Evolutionary conservation across 2,888 invertebrate species (phyloP).

Genomic region (Perithous albicinctus): DNA sequence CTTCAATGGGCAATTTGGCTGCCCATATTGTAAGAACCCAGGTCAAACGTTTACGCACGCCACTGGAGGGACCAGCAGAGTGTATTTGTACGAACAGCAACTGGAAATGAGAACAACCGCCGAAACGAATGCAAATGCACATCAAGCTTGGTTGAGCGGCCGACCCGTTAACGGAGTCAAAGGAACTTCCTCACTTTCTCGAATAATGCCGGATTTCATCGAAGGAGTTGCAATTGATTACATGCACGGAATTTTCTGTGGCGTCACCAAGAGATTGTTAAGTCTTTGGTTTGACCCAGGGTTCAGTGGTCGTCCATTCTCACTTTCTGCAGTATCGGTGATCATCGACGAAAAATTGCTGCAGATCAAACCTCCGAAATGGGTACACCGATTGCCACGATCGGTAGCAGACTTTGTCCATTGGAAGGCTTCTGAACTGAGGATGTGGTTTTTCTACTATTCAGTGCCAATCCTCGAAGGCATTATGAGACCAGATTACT

Average conservation of each 20-base stretch:
- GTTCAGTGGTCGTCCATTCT: constrained; percentile 37
- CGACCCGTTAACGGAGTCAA: constrained; percentile 52
- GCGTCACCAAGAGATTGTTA: constrained; percentile 49
- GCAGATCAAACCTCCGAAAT: constrained; percentile 59
- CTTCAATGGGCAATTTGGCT: constrained; percentile 59
- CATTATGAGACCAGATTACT: constrained; percentile 57
- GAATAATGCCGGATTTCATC: constrained; percentile 63
- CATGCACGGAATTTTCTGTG: constrained; percentile 61
- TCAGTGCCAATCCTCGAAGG: constrained; percentile 50
- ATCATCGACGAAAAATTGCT: constrained; percentile 43
- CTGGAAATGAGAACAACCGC: constrained; percentile 42
- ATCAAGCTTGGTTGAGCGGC: constrained; percentile 1
- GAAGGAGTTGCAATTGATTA: constrained; percentile 53
- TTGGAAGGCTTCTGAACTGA: constrained; percentile 64
- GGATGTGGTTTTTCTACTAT: constrained; percentile 62
- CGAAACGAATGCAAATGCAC: constrained; percentile 36
- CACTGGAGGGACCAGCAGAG: constrained; percentile 38
- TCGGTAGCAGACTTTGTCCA: constrained; percentile 43
- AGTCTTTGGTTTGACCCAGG: constrained; percentile 48
- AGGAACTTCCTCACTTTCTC: constrained; percentile 53
- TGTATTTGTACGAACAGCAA: constrained; percentile 48
- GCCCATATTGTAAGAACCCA: constrained; percentile 45
- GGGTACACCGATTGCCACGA: constrained; percentile 57
- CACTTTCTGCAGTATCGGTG: constrained; percentile 29
- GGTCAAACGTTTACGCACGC: constrained; percentile 37